A percentile compares a stretch with the other conserved stretches of the same genome.
Conservation (phyloP, 2,797 vertebrate species). For the Notamacropus eugenii region DNA sequence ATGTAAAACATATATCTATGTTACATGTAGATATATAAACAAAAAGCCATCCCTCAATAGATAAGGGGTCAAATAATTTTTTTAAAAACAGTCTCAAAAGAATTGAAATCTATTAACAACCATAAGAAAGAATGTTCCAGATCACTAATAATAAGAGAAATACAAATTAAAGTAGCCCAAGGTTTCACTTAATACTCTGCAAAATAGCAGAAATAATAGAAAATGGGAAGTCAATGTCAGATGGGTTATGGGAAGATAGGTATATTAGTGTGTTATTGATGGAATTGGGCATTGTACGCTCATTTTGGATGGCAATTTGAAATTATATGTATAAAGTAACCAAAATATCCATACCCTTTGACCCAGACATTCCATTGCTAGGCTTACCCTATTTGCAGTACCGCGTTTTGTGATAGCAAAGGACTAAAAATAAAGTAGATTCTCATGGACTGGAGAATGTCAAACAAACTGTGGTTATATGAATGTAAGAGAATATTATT, state of each 20-base stretch:
- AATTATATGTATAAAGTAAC: not conserved
- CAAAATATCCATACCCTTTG: not conserved
- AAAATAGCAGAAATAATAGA: not conserved
- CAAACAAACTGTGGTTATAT: not conserved
- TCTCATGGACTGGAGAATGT: not conserved
- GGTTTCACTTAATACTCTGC: not conserved
- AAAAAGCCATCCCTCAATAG: too few species aligned
- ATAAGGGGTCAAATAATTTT: not conserved
- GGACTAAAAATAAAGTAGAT: not conserved
- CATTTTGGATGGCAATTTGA: not conserved
- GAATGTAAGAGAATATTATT: not conserved
- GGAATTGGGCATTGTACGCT: not conserved
- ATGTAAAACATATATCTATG: not conserved
- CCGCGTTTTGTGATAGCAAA: not conserved
- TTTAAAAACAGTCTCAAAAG: not conserved
- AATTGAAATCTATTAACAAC: not conserved
- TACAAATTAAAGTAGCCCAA: not conserved
- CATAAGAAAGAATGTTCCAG: not conserved
- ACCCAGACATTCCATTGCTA: not conserved
- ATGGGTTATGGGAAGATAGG: not conserved
- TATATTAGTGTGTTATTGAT: not conserved
- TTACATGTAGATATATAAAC: too few species aligned
- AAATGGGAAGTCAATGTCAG: not conserved
- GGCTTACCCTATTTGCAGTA: not conserved
- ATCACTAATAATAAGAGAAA: not conserved